Evolutionary conservation across 2,113 vertebrate genomes (phyloP).

Genomic region (Chamaea fasciata): DNA sequence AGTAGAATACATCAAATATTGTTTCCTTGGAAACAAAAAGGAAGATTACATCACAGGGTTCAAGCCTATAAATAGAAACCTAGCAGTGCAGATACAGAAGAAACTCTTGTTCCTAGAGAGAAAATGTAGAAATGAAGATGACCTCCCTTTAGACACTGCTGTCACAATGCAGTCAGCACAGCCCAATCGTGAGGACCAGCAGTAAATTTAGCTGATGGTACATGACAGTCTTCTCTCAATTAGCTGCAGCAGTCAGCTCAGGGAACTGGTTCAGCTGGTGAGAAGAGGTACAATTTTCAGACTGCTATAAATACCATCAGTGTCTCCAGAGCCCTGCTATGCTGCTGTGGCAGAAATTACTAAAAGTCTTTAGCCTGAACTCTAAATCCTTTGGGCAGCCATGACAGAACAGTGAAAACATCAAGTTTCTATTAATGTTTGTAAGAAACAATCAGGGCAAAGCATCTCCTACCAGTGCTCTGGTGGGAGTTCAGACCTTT

Average conservation of each 20-base stretch:
- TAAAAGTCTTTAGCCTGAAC: not conserved
- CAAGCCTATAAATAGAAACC: slow-evolving; percentile 38
- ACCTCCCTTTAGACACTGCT: slow-evolving; percentile 17
- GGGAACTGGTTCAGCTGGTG: slow-evolving; percentile 5
- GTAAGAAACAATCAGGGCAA: not conserved
- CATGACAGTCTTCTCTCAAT: slow-evolving; percentile 44
- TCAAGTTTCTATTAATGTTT: not conserved
- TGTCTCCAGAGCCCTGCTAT: slow-evolving; percentile 16
- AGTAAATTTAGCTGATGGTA: slow-evolving; percentile 31
- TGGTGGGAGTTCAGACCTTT: not conserved
- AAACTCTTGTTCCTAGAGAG: not conserved
- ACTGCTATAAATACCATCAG: slow-evolving; percentile 5
- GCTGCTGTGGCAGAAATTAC: slow-evolving; percentile 37
- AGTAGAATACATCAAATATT: slow-evolving; percentile 40
- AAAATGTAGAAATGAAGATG: slow-evolving; percentile 1
- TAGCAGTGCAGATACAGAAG: not conserved
- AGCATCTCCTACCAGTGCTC: rapidly evolving
- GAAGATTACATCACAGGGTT: slow-evolving; percentile 47
- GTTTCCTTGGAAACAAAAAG: slow-evolving; percentile 61
- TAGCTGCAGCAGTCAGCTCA: slow-evolving; percentile 24
- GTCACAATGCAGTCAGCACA: slow-evolving; percentile 22
- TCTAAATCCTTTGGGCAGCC: not conserved
- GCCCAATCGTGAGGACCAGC: not conserved
- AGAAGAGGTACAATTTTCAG: slow-evolving; percentile 39
- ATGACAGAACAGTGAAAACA: not conserved